A percentile compares a stretch with the other conserved stretches of the same genome.
These are phyloP conservation scores for Cetonia aurata DNA, from an alignment of 2,888 invertebrate genomes.

Conservation along the genomic window DNA sequence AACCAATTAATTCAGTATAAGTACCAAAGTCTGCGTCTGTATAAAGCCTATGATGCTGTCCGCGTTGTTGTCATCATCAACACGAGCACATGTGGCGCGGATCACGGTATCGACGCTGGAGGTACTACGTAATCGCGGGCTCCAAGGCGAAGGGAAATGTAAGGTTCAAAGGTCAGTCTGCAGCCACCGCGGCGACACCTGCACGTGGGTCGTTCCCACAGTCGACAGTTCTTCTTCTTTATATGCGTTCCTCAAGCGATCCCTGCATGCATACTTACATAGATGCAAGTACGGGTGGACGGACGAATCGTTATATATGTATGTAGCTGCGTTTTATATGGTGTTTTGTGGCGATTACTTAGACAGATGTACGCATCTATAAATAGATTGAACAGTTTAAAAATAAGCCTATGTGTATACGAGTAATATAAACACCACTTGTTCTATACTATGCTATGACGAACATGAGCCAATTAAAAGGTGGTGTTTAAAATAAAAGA, in stretches of 20 bases:
- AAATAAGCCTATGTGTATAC: conserved; percentile 5
- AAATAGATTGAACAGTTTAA: conserved; percentile 32
- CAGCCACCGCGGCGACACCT: conserved; percentile 55
- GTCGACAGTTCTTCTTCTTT: background rate
- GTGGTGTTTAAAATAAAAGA: background rate
- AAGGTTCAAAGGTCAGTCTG: conserved; percentile 57
- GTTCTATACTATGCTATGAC: background rate
- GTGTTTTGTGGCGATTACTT: background rate
- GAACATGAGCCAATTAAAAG: conserved; percentile 11
- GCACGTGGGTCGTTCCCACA: conserved; percentile 57
- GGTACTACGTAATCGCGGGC: conserved; percentile 41
- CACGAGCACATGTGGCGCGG: conserved; percentile 29
- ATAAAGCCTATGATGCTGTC: conserved; percentile 10
- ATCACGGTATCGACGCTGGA: conserved; percentile 46
- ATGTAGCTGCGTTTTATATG: conserved; percentile 9
- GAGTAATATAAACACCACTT: conserved; percentile 27
- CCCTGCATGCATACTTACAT: background rate
- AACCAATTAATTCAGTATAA: conserved; percentile 25
- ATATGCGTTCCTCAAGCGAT: background rate
- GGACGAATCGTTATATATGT: background rate
- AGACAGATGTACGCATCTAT: conserved; percentile 23
- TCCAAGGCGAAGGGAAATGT: conserved; percentile 35
- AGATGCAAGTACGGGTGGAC: background rate
- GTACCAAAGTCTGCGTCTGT: background rate
- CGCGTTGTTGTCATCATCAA: conserved; percentile 18